These are phyloP conservation scores for Oscheius sp. DNA, from an alignment of 2,888 invertebrate species.

Conservation along the genomic window DNA sequence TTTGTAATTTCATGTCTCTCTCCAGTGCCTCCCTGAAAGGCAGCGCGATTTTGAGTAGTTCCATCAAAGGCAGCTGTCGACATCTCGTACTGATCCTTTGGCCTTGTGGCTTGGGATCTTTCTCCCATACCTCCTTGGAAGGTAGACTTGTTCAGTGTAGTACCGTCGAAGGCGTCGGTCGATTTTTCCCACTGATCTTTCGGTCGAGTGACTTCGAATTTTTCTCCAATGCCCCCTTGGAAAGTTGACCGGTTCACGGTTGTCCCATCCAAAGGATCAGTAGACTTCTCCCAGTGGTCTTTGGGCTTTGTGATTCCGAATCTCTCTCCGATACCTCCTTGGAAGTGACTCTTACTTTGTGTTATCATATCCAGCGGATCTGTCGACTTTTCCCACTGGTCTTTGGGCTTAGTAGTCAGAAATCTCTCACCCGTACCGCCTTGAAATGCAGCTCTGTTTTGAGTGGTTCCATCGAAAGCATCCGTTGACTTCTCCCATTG, in stretches of 20 bases:
- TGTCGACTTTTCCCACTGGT: constrained; percentile 19
- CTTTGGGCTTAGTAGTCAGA: constrained; percentile 10
- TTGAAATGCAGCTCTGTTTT: neutral
- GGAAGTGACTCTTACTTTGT: neutral
- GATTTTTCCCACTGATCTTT: constrained; percentile 14
- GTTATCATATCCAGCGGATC: constrained; percentile 5
- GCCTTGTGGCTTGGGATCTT: neutral
- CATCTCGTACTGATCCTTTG: constrained; percentile 11
- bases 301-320: constrained; percentile 4
- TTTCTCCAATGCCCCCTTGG: constrained; percentile 14
- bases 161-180: neutral
- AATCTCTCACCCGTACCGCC: constrained; percentile 14
- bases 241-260: constrained; percentile 6
- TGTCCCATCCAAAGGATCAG: neutral
- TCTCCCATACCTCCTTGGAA: constrained; percentile 18
- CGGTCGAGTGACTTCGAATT: constrained; percentile 4
- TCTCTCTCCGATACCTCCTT: constrained; percentile 8
- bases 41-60: neutral
- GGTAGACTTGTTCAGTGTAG: neutral
- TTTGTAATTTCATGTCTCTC: neutral
- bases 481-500: constrained; percentile 22
- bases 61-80: neutral
- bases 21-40: neutral
- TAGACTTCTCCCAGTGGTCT: constrained; percentile 16
- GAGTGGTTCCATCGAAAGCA: constrained; percentile 1